phyloP scores from a whole-genome alignment of 1,140 invertebrate genomes.

The Pissodes strobi region DNA sequence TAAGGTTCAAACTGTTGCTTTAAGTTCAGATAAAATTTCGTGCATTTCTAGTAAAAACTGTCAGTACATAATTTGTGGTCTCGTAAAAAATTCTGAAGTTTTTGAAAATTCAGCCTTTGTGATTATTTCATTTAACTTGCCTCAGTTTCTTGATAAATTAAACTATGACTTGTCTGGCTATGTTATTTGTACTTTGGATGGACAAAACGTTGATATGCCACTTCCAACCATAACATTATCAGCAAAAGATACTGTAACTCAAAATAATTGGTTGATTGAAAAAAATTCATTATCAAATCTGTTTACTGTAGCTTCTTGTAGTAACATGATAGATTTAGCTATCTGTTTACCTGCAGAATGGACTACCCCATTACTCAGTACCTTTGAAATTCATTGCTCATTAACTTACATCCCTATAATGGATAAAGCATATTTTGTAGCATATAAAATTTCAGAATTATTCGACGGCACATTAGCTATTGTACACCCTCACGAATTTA shows the following conservation, averaged over 20 bases:
- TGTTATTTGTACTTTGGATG: background rate
- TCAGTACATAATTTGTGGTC: background rate
- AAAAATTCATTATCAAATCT: background rate
- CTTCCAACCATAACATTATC: background rate
- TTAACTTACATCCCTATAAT: slow-evolving; percentile 1
- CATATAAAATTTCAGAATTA: background rate
- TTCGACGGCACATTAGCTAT: background rate
- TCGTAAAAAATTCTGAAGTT: background rate
- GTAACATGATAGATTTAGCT: background rate
- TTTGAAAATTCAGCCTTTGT: background rate
- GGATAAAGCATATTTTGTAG: background rate
- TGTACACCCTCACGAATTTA: background rate
- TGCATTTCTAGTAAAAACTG: background rate
- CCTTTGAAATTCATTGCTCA: slow-evolving; percentile 1
- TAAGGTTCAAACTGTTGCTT: background rate
- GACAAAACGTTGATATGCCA: background rate
- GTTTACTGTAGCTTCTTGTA: background rate
- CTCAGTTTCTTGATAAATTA: background rate
- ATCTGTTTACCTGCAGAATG: background rate
- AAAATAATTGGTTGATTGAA: background rate
- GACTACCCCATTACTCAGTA: background rate
- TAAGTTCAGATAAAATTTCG: background rate
- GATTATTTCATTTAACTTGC: background rate
- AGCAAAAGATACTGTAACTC: background rate
- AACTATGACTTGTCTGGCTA: background rate